Evolutionary conservation across 2,113 vertebrate species (phyloP), one percentile per base, ranked within the genome.

Genomic region (Urocolius indicus): DNA sequence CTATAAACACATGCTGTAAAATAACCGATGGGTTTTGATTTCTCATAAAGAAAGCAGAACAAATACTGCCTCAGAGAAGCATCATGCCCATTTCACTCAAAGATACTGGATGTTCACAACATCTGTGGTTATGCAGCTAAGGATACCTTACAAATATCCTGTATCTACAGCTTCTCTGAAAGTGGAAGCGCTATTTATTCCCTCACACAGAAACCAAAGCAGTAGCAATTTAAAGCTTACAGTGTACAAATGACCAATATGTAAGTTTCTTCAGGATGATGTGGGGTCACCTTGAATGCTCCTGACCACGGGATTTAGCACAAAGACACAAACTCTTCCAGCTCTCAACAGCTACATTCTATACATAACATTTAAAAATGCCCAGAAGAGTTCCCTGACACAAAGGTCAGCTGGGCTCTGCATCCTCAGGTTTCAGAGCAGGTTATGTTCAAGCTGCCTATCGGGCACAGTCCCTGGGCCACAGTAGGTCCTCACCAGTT

Each of bases 11-110:
- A 68, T 8, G 32, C 36, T 61, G 82, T 32, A 93, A 87, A 78
- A 36, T 52, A 76, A 85, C 72, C 52, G 61, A 59, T 41, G 52
- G 68, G 58, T 83, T 95, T 51, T 54, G 29, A 51, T 30, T 80
- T 36, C 63, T 86, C 71, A 34, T 46, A n/a, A 93, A 54, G 58
- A 38, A 90, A 71, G n/a, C 27, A 89, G 92, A 92, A 74, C 46
- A 77, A 88, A 79, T 22, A 48, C 22, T 68, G 43, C 29, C 45
- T 84, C 55, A 16, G 17, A 45, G 58, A 58, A 93, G 75, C 68
- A 90, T 6, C 30, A 16, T 4, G 14, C 13, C 63, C 92, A 29
- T 16, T 54, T 54, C 66, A 79, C 51, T 83, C 66, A n/a, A 59
- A 74, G 61, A 38, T 8, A 36, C 52, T 14, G 22, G 22, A 79